Evolutionary conservation across 1,140 invertebrate species (phyloP), one percentile per base, ranked within the genome.

Genomic region (Venustaconcha ellipsiformis): DNA sequence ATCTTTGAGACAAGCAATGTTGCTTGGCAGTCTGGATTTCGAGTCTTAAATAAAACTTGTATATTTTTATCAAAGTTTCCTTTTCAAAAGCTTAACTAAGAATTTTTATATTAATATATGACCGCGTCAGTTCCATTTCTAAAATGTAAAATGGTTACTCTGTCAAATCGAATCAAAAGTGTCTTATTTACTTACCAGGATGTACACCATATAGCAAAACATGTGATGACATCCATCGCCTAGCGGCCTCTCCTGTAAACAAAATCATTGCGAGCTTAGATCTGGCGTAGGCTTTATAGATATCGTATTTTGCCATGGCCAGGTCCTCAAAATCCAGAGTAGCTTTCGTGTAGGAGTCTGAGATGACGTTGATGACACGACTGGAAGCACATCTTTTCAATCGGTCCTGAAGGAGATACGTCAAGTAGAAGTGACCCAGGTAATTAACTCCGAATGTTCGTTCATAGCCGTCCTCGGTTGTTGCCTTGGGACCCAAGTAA

Each of bases 381-480:
- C 81, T 80, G 2, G 85, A 83, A 1, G 84, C 86, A 57, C 81
- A 80, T 72, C 80, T 81, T 62, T 75, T 79, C 17, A 88, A 73
- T 64, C 81, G 83, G 23, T 87, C 86, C 20, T 81, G 78, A 48
- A 89, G 76, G 4, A 88, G 73, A 18, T 83, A 75, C 0, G 86
- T 87, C 59, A 89, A 79, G 57, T 85, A 86, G 80, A 87, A 88
- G 69, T 89, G 87, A 5, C 89, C 89, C 12, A 91, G 80, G 79
- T 91, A 88, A 75, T 91, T 91, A 12, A 90, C 88, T 12, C 88
- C 89, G 55, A 91, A 85, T 26, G 95, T 94, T 64, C 94, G 93
- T 90, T 97, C 96, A 90, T 95, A 95, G 0, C 95, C 95, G 90
- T 97, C 95, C 23, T 83, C 79, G 8, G 90, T 90, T 2, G 81